Evolutionary conservation across 2,797 vertebrate genomes (phyloP), one percentile per base, ranked within the genome.

Genomic region (Spinus pinus): DNA sequence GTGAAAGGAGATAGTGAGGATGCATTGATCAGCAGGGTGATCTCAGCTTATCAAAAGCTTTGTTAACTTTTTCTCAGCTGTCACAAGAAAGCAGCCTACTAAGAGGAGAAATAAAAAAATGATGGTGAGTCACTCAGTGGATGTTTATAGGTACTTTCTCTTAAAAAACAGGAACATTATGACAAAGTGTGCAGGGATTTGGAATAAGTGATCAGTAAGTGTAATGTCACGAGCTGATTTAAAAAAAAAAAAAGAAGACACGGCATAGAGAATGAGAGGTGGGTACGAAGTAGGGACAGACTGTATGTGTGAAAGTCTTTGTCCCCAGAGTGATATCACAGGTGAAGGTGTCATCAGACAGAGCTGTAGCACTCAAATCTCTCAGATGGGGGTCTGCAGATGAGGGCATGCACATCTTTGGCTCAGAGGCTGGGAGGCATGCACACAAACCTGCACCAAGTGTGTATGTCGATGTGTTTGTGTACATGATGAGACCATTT

Each of bases 11-110:
- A 33, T 41, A 35, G 70, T 66, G 84, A 70, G 64, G 64, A 60
- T 3, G 4, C 70, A 87, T 53, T 81, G 81, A 94, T 90, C 66
- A 88, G 31, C 41, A 37, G 66, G 66, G 86, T 51, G 66, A 88
- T 94, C 33, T 92, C 67, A 49, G 31, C 44, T 46, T 35, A 87
- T 91, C 56, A 87, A 85, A 88, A 80, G 7, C 49, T 89, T 15
- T 37, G 44, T 46, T 91, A 89, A 37, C 47, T 86, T 95, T 90
- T 90, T 84, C 51, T 90, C 64, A 79, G 60, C 35, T 86, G 67
- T 79, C 54, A 51, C 2, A 92, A 25, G 37, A 84, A 88, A 79
- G 37, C 7, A 21, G 25, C 19, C n/a, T 54, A 51, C 50, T 58
- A 75, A 47, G 31, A 78, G 17, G 28, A 71, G 54, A 54, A 47